phyloP scores from a whole-genome alignment of 2,113 vertebrate species.

The Ammodytes dubius region DNA sequence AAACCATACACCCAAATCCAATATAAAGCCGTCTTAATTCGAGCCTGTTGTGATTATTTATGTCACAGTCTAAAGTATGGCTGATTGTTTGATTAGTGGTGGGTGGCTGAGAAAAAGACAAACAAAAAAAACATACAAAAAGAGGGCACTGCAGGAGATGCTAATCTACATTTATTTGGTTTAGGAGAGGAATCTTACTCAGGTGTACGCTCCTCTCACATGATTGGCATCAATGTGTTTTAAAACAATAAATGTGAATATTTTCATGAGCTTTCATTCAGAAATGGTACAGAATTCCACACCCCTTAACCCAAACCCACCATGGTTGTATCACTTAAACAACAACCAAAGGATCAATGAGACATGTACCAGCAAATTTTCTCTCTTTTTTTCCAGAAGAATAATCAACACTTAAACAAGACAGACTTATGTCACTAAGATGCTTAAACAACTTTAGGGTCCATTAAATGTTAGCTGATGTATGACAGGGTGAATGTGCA shows the following conservation, averaged over 20 bases:
- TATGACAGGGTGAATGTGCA: neutral
- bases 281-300: neutral
- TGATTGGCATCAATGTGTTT: constrained; percentile 2
- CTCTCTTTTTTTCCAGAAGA: rapidly evolving
- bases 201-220: neutral
- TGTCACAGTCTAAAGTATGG: neutral
- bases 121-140: neutral
- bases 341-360: neutral
- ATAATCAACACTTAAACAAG: neutral
- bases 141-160: neutral
- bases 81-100: constrained; percentile 43
- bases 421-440: neutral
- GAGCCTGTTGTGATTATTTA: constrained; percentile 30
- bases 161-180: constrained; percentile 42
- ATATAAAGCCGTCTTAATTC: constrained; percentile 17
- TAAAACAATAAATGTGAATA: constrained; percentile 26
- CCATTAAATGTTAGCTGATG: neutral
- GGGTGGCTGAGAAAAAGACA: constrained; percentile 16
- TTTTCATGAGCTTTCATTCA: neutral
- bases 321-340: neutral
- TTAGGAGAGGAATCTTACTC: constrained; percentile 48
- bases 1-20: constrained; percentile 21
- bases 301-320: neutral
- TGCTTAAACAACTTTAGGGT: neutral
- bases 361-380: neutral